Evolutionary conservation across 2,888 invertebrate species (phyloP).

Genomic region (Nomada ferruginata): DNA sequence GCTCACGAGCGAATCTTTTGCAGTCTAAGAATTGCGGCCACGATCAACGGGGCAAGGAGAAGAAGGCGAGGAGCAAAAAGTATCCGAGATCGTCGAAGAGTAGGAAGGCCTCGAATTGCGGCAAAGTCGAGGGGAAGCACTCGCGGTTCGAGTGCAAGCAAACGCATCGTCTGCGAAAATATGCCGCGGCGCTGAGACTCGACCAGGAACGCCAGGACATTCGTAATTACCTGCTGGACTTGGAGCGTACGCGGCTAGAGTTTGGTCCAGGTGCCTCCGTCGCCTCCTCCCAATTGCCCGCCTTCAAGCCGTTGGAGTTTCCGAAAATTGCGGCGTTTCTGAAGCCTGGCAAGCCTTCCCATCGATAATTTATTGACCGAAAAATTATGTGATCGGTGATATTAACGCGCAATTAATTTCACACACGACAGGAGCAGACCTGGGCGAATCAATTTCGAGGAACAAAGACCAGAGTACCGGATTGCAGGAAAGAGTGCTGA

Average conservation of each 20-base stretch:
- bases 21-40: constrained; percentile 1
- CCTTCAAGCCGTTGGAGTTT: constrained; percentile 72
- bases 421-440: constrained; percentile 14
- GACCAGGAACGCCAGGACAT: constrained; percentile 62
- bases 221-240: constrained; percentile 50
- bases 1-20: not conserved
- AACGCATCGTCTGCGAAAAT: constrained; percentile 34
- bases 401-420: too few relatives aligned
- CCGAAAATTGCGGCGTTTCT: constrained; percentile 72
- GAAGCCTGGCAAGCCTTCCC: constrained; percentile 64
- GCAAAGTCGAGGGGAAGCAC: constrained; percentile 34
- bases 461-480: not conserved
- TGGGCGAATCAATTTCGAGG: constrained; percentile 8
- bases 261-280: constrained; percentile 18
- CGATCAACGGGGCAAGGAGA: constrained; percentile 19
- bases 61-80: constrained; percentile 13
- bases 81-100: constrained; percentile 10
- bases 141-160: constrained; percentile 52
- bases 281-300: not conserved
- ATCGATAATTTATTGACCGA: too few relatives aligned
- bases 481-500: constrained; percentile 67
- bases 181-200: constrained; percentile 42
- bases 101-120: constrained; percentile 18
- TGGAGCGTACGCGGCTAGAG: constrained; percentile 40
- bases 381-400: too few relatives aligned